Conservation (phyloP, 2,888 invertebrate species). For the Aphidius colemani region DNA sequence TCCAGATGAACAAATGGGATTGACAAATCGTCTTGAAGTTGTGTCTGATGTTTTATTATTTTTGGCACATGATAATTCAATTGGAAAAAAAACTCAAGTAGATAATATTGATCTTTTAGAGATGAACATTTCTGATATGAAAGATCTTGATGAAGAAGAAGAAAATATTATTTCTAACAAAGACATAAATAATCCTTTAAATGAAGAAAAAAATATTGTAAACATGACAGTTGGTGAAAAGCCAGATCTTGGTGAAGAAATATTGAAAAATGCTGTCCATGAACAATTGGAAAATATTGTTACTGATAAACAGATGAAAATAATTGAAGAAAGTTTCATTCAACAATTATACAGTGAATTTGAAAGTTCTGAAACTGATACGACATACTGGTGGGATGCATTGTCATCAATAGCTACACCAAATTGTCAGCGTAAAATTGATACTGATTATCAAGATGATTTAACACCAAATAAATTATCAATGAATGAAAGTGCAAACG, state of each 20-base stretch:
- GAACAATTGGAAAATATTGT: slow-evolving; percentile 30
- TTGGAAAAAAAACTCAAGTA: background rate
- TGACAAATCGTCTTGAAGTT: slow-evolving; percentile 37
- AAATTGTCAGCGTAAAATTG: no score
- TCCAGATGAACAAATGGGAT: slow-evolving; percentile 18
- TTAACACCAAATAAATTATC: background rate
- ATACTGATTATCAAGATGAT: no score
- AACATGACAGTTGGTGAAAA: background rate
- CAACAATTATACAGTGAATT: slow-evolving; percentile 24
- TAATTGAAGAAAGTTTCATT: slow-evolving; percentile 29
- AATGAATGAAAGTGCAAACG: background rate
- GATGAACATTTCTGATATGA: no score
- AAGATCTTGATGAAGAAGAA: background rate
- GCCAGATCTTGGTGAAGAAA: slow-evolving; percentile 26
- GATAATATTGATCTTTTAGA: no score
- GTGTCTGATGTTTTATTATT: slow-evolving; percentile 38
- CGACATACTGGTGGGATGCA: no score
- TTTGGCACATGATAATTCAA: slow-evolving; percentile 33
- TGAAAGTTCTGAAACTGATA: no score
- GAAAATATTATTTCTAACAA: background rate
- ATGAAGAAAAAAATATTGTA: background rate
- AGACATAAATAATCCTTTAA: no score
- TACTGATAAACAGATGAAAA: slow-evolving; percentile 16
- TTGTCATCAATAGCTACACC: no score
- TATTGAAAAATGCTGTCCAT: slow-evolving; percentile 28